Conservation (phyloP, 2,797 vertebrate genomes). For the Syngnathus acus region DNA sequence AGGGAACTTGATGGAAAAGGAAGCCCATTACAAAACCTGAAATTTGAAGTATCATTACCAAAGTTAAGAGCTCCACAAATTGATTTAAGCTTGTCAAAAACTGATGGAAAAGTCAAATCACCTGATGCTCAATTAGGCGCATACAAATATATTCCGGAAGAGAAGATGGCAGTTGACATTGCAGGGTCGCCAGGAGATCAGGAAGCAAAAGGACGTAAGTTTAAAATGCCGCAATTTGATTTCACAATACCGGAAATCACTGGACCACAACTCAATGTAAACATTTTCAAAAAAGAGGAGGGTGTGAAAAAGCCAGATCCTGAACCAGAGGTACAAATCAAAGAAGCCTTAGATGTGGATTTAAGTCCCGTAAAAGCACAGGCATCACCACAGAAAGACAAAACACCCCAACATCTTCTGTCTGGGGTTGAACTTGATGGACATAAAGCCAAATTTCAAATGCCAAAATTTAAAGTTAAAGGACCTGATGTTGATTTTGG, state of each 20-base stretch:
- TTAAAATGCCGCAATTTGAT: not conserved
- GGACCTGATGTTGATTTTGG: conserved; percentile 22
- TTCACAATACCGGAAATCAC: conserved; percentile 20
- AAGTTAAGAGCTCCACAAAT: conserved; percentile 31
- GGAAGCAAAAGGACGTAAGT: conserved; percentile 11
- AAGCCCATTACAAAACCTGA: conserved; percentile 63
- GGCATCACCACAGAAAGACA: conserved; percentile 8
- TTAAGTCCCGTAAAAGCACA: not conserved
- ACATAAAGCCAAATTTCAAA: not conserved
- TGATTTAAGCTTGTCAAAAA: conserved; percentile 26
- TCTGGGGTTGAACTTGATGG: not conserved
- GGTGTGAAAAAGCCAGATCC: conserved; percentile 17
- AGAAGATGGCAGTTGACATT: not conserved
- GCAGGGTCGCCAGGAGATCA: not conserved
- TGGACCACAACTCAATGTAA: conserved; percentile 21
- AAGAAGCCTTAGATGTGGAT: not conserved
- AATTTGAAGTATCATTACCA: conserved; percentile 35
- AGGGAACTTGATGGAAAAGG: conserved; percentile 17
- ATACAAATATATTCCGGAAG: not conserved
- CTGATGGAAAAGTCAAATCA: conserved; percentile 14
- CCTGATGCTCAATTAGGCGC: conserved; percentile 7
- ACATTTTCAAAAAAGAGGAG: conserved; percentile 17
- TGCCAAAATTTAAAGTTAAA: conserved; percentile 16
- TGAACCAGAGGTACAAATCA: conserved; percentile 8
- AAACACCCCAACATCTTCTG: conserved; percentile 7